Evolutionary conservation across 2,113 vertebrate species (phyloP).

Genomic region (Cranoglanis bouderius): DNA sequence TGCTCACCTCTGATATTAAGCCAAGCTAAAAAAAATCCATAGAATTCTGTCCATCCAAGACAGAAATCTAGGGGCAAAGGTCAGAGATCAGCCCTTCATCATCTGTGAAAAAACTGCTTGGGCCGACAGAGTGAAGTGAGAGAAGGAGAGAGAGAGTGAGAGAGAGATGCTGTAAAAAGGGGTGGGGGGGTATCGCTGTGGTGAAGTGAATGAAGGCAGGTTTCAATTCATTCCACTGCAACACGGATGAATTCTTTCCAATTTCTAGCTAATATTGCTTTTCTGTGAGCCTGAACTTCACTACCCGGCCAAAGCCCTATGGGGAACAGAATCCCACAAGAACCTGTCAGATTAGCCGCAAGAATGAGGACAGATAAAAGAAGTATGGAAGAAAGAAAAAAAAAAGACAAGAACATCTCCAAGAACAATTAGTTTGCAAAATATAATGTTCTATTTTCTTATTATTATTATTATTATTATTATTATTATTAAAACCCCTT

Average conservation of each 20-base stretch:
- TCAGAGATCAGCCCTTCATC: conserved; percentile 44
- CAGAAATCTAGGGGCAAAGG: conserved; percentile 50
- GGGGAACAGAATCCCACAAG: conserved; percentile 47
- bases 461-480: not conserved
- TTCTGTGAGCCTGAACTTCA: conserved; percentile 55
- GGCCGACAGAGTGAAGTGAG: not conserved
- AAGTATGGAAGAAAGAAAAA: not conserved
- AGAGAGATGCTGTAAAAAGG: conserved; percentile 24
- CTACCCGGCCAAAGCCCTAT: conserved; percentile 17
- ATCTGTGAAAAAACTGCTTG: conserved; percentile 29
- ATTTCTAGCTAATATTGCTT: conserved; percentile 66
- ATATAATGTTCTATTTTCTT: not conserved
- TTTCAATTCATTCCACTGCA: conserved; percentile 65
- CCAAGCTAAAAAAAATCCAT: conserved; percentile 20
- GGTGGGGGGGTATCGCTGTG: not conserved
- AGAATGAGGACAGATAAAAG: conserved; percentile 29
- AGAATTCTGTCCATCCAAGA: conserved; percentile 18
- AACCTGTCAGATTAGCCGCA: conserved; percentile 48
- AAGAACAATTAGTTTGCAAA: conserved; percentile 28
- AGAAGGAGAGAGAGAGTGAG: not conserved
- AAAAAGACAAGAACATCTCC: conserved; percentile 26
- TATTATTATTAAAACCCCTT: not conserved
- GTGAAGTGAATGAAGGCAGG: conserved; percentile 38
- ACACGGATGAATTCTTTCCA: conserved; percentile 68
- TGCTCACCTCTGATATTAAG: conserved; percentile 45